phyloP scores from a whole-genome alignment of 2,113 vertebrate species.

The Cyanoramphus novaezelandiae region DNA sequence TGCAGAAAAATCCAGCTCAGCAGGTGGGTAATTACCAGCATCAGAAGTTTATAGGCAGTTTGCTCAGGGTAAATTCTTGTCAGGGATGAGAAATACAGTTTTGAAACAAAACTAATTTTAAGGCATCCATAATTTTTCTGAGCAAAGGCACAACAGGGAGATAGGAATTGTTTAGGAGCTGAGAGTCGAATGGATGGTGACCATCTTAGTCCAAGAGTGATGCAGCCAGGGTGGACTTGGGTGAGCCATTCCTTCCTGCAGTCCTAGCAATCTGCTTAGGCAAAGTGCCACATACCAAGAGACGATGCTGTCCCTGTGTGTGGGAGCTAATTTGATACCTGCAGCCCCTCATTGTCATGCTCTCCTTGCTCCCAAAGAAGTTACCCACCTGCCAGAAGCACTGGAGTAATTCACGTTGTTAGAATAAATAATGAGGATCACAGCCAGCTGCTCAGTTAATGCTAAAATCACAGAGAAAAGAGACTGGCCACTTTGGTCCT shows the following conservation, averaged over 20 bases:
- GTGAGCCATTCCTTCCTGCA: not conserved
- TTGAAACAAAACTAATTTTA: not conserved
- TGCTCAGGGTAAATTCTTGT: not conserved
- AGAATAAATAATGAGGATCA: not conserved
- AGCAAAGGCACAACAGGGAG: not conserved
- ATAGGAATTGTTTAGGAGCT: not conserved
- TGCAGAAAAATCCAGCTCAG: not conserved
- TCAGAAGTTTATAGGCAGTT: not conserved
- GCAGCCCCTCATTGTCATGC: not conserved
- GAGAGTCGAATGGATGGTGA: not conserved
- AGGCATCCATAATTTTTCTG: not conserved
- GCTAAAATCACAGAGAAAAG: not conserved
- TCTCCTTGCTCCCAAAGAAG: not conserved
- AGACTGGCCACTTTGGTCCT: not conserved
- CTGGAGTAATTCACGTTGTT: not conserved
- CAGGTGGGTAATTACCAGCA: not conserved
- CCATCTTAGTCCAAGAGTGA: not conserved
- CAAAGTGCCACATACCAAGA: too few species aligned
- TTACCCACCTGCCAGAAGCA: not conserved
- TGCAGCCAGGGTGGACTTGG: accelerated
- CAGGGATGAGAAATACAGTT: not conserved
- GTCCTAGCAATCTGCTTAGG: not conserved
- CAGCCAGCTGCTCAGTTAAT: not conserved
- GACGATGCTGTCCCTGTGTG: too few species aligned
- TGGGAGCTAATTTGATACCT: not conserved